Base-by-base conservation (phyloP, 2,888 invertebrate genomes). In the Brenthis daphne region DNA sequence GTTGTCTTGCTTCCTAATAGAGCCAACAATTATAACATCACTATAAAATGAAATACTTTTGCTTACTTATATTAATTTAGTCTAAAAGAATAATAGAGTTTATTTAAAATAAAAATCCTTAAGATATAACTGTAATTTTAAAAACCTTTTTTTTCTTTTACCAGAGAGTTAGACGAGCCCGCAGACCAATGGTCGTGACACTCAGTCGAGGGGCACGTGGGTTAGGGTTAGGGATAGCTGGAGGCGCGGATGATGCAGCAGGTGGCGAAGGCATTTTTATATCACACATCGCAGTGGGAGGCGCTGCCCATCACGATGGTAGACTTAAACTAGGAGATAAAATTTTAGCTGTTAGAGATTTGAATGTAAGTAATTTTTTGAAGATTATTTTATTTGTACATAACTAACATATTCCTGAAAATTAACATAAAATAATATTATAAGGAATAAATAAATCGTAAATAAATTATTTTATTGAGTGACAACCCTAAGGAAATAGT, bases 231-330 rank as follows among this genome's bases (percentile, higher is more conserved):
- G 93, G 93, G 1, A 90, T 93, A 67, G 93, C 93, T 1, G 93
- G 93, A 3, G 93, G 93, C 64, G 87, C 91, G 53, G 93, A 93
- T 72, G 92, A 93, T 57, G 91, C 87, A 14, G 89, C 90, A 16
- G 92, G 91, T 0, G 92, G 92, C n/a, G 91, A 86, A 13, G 92
- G 92, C 53, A 88, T 93, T 65, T 93, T 93, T 72, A 88, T 93
- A 67, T 93, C 93, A 47, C 93, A 93, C 77, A 92, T 93, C 69
- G 91, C 93, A 8, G 87, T 86, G 14, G 93, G 92, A 37, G 93
- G 93, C 0, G 93, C 93, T 0, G 93, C 93, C 1, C 90, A 91
- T 69, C 87, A 90, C 69, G 92, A 92, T 61, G 90, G 92, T 71
- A 87, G 91, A 83, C 83, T 93, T 74, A 86, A 89, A 76, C 77